phyloP scores from a whole-genome alignment of 2,888 invertebrate genomes.

The Amphipyra berbera region DNA sequence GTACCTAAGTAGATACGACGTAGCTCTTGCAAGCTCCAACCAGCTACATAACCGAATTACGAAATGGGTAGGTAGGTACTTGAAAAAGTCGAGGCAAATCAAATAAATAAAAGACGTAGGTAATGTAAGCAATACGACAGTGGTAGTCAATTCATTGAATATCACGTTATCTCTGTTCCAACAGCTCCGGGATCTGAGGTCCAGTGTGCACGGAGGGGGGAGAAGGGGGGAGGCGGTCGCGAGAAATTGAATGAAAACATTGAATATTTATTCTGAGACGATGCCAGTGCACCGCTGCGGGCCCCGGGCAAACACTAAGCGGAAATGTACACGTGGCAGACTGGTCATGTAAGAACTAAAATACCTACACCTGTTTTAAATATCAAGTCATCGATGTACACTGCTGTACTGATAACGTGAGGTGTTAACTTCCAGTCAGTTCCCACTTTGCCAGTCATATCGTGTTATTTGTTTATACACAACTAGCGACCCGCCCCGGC shows the following conservation, averaged over 20 bases:
- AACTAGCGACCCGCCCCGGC: too few relatives aligned
- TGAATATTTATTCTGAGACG: conserved; percentile 86
- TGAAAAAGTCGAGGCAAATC: conserved; percentile 12
- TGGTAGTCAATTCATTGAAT: conserved; percentile 54
- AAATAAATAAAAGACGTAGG: conserved; percentile 32
- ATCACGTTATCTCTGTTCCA: conserved; percentile 67
- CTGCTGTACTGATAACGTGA: too few relatives aligned
- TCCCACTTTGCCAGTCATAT: too few relatives aligned
- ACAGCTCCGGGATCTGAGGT: conserved; percentile 56
- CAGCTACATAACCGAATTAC: conserved; percentile 18
- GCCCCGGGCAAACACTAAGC: conserved; percentile 55
- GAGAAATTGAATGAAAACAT: conserved; percentile 87
- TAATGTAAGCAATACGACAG: conserved; percentile 29
- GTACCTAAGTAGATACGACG: conserved; percentile 44
- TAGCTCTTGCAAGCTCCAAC: neutral
- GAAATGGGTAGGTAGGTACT: conserved; percentile 3
- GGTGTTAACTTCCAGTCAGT: too few relatives aligned
- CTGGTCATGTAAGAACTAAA: too few relatives aligned
- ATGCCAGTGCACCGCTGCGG: conserved; percentile 70
- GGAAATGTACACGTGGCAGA: conserved; percentile 29
- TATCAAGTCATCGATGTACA: too few relatives aligned
- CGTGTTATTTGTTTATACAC: too few relatives aligned
- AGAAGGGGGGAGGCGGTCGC: conserved; percentile 57
- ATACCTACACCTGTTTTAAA: too few relatives aligned
- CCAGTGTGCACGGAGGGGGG: conserved; percentile 35